phyloP scores from a whole-genome alignment of 92 coral and sea anemone species.

The Phenganax marumi region DNA sequence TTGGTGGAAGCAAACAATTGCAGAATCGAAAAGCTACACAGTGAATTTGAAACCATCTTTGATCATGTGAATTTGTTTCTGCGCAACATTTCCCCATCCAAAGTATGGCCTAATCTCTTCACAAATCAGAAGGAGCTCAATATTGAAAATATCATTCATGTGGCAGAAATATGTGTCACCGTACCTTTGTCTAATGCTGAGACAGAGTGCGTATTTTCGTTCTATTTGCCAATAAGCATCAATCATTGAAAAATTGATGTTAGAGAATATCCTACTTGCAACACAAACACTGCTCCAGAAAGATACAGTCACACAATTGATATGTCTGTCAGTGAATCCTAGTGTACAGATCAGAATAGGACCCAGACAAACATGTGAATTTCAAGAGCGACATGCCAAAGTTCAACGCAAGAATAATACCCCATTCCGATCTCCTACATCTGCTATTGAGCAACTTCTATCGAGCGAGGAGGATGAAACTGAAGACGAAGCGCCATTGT shows the following conservation, averaged over 20 bases:
- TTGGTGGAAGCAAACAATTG: background rate
- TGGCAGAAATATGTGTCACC: background rate
- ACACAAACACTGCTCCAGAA: background rate
- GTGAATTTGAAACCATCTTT: no score
- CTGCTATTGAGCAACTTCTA: background rate
- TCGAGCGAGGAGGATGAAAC: constrained; percentile 1
- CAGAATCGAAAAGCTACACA: no score
- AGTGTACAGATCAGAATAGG: background rate
- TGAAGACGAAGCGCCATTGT: no score
- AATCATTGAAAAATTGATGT: background rate
- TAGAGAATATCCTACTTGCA: no score
- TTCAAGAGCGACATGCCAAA: background rate
- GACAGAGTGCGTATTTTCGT: background rate
- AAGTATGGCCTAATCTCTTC: background rate
- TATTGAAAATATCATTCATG: background rate
- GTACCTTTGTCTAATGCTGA: background rate
- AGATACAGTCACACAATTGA: background rate
- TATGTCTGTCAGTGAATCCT: background rate
- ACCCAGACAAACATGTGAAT: no score
- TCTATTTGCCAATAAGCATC: background rate
- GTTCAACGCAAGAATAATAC: background rate
- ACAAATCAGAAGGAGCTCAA: background rate
- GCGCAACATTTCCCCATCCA: background rate
- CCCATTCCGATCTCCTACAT: constrained; percentile 2
- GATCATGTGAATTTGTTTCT: no score